These are phyloP conservation scores for Podiceps cristatus DNA, from an alignment of 2,113 vertebrate species.

Conservation along the genomic window DNA sequence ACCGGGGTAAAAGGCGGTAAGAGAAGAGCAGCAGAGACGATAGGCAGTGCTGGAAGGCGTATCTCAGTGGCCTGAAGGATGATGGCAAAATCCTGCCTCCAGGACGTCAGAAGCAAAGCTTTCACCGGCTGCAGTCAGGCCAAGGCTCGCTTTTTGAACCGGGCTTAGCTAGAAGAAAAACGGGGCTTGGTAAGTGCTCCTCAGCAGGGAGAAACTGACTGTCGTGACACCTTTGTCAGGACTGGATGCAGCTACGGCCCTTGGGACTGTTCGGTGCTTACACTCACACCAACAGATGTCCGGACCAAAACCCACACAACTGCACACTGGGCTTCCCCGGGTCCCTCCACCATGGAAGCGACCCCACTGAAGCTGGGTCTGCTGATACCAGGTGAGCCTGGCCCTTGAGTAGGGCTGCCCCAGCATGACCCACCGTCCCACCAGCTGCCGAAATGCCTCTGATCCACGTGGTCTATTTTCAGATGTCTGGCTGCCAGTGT, in stretches of 20 bases:
- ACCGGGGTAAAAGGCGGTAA: background rate
- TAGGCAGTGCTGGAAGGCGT: background rate
- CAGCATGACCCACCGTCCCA: background rate
- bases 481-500: background rate
- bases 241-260: background rate
- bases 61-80: background rate
- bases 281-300: rapidly evolving
- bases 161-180: background rate
- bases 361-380: background rate
- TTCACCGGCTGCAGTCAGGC: background rate
- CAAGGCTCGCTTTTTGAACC: background rate
- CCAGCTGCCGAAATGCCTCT: background rate
- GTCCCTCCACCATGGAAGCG: rapidly evolving
- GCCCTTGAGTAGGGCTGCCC: background rate
- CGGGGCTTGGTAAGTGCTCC: background rate
- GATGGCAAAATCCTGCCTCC: background rate
- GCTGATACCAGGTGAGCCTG: background rate
- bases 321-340: background rate
- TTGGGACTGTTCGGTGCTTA: rapidly evolving
- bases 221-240: background rate
- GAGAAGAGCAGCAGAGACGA: background rate
- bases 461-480: background rate
- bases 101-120: background rate
- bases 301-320: background rate
- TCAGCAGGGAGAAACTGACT: background rate